These are phyloP conservation scores for Paedocypris micromegethes DNA, from an alignment of 2,797 vertebrate species.

Conservation along the genomic window DNA sequence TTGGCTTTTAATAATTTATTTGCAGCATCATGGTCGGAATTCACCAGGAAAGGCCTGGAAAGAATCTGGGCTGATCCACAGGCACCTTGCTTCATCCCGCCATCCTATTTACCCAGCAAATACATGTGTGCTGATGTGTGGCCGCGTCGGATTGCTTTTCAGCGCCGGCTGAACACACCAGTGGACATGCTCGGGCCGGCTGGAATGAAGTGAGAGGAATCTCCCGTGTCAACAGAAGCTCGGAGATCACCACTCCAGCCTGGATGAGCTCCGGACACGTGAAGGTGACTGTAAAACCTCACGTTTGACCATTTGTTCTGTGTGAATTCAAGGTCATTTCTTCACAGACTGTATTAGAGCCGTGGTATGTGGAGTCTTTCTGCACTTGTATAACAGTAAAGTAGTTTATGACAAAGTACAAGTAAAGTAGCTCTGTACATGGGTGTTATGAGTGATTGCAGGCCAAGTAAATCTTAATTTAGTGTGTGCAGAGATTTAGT, in stretches of 20 bases:
- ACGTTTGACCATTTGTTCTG: background rate
- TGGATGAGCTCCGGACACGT: conserved; percentile 5
- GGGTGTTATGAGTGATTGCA: no score
- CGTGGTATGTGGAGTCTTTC: no score
- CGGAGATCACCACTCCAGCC: background rate
- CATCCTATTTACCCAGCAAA: conserved; percentile 54
- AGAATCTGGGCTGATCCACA: conserved; percentile 60
- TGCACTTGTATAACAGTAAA: no score
- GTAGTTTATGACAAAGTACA: no score
- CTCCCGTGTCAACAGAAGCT: conserved; percentile 28
- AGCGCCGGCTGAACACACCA: conserved; percentile 42
- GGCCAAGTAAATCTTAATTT: no score
- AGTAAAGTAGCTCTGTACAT: no score
- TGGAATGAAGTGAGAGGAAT: conserved; percentile 34
- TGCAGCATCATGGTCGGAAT: conserved; percentile 62
- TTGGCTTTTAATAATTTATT: conserved; percentile 71
- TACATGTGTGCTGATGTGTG: conserved; percentile 43
- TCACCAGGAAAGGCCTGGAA: conserved; percentile 64
- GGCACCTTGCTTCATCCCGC: conserved; percentile 56
- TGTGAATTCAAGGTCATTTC: no score
- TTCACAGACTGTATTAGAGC: no score
- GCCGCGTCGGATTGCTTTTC: conserved; percentile 46
- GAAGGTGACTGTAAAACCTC: conserved; percentile 17
- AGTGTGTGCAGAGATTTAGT: no score
- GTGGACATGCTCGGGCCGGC: conserved; percentile 29